Base-by-base conservation (phyloP, 2,797 vertebrate genomes). In the Sphenopsis melanotis region DNA sequence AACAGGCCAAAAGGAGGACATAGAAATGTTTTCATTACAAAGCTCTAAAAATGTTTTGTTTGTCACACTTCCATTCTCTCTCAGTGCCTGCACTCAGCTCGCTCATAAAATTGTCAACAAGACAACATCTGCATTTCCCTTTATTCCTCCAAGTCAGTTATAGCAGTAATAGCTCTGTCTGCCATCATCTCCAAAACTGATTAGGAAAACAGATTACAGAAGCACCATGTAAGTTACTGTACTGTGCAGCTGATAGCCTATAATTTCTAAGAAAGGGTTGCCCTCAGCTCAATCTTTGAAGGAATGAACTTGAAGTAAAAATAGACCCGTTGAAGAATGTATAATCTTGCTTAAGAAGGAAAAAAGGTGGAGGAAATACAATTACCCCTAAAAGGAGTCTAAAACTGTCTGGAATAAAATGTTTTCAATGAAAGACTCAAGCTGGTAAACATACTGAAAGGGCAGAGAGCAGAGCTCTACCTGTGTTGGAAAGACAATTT, bases 191-290 rank as follows among this genome's bases (percentile, higher is more conserved):
- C 63, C 71, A 91, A 66, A 90, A 71, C 8, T 37, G 78, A 84
- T 59, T 60, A 36, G 55, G 50, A 89, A 87, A 85, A 81, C 37
- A 83, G 23, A 78, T 86, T 76, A 50, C 26, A 69, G 61, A 87
- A 32, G 32, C 63, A 76, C 77, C 64, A 36, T 61, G 72, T 63
- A 77, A 92, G 37, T 44, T n/a, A 71, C 34, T 83, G 60, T 64
- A 93, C 90, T 44, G 44, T 75, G 84, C 72, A 94, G 79, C 32
- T 93, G 81, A 86, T 69, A 93, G 78, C n/a, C 59, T 94, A 10
- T 75, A 84, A 96, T 94, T 93, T 92, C 59, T 34, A 52, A 71
- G 24, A 71, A 80, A 89, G 29, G 12, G 49, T 71, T 87, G 41
- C 69, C 53, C 79, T 89, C 34, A 59, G 59, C 10, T 79, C 46